Base-by-base conservation (phyloP, 2,797 vertebrate species). In the Lacerta viridis region DNA sequence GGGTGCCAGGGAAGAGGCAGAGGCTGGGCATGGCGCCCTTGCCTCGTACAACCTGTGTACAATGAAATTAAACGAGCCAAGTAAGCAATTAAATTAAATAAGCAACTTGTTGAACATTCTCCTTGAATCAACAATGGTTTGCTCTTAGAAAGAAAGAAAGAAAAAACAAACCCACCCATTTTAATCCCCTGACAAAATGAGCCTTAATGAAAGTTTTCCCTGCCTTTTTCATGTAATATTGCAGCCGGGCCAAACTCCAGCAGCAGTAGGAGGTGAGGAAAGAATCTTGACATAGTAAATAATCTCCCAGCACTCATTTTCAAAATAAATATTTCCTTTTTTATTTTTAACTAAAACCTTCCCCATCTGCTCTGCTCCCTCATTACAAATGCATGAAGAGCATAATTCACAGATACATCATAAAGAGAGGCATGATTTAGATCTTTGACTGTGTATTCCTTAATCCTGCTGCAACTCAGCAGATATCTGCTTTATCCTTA, bases 251-350 rank as follows among this genome's bases (percentile, higher is more conserved):
- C 92, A 71, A 11, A 17, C 2, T 86, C 88, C 41, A 79, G 83
- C 76, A 90, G 46, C 4, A 86, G 50, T 55, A 81, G 43, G 29
- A 91, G 46, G 10, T 7, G 25, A 84, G 9, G 83, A 10, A 90
- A 84, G 3, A 83, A 72, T n/a, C 88, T 91, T 79, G 11, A 87
- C 33, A 4, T 33, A 92, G 91, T 91, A 93, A 95, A 94, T 93
- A 94, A 94, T 88, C 80, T 84, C 27, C 85, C 92, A 80, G 69
- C 85, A 94, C 64, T 0, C 0, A 1, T 92, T 90, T 91, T 93
- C 29, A 94, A 95, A 96, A 93, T 68, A 96, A 96, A 95, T 95
- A 96, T 95, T 96, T 96, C 94, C 87, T 92, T 95, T n/a, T 39
- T 91, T 88, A 93, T 93, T 95, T 94, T 84, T 89, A 93, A 88